Base-by-base conservation (phyloP, 2,113 vertebrate genomes). In the Pica pica region DNA sequence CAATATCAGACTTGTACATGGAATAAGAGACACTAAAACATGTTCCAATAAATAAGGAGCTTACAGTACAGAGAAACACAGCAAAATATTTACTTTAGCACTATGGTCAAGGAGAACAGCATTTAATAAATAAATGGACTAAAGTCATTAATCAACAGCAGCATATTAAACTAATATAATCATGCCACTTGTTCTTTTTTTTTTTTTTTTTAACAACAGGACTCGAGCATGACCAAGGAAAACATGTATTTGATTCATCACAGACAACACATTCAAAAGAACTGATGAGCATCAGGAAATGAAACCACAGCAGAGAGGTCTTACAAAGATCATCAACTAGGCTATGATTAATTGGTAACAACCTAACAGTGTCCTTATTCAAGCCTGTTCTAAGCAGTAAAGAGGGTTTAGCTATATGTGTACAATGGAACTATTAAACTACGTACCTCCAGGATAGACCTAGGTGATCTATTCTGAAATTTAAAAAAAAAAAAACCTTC, bases 21-120 rank as follows among this genome's bases (percentile, higher is more conserved):
- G 30, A 70, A 7, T 10, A 70, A 85, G 35, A 88, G 63, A 81
- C 35, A 81, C 13, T 1, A 0, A 80, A 88, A 90, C 39, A 41
- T 64, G 35, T 52, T 77, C 42, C 84, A 70, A 57, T 74, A 46
- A 91, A 77, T 39, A 93, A 87, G 35, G 57, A 88, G 61, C 50
- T 83, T 47, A 46, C 46, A n/a, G 31, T 18, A 57, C 35, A 74
- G 33, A 56, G n/a, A 93, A 88, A 73, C 67, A 55, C 1, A 57
- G 60, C 47, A 88, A 95, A 94, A 88, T 74, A 93, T 80, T 94
- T 93, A 93, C 75, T 77, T 77, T 49, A 83, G 63, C 64, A 53
- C 46, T 44, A 44, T 56, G 44, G 90, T 65, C 78, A 69, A 67
- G 46, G 56, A 78, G 88, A 95, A 83, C 2, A 86, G 30, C 47